Evolutionary conservation across 2,113 vertebrate genomes (phyloP).

Genomic region (Gadus macrocephalus): DNA sequence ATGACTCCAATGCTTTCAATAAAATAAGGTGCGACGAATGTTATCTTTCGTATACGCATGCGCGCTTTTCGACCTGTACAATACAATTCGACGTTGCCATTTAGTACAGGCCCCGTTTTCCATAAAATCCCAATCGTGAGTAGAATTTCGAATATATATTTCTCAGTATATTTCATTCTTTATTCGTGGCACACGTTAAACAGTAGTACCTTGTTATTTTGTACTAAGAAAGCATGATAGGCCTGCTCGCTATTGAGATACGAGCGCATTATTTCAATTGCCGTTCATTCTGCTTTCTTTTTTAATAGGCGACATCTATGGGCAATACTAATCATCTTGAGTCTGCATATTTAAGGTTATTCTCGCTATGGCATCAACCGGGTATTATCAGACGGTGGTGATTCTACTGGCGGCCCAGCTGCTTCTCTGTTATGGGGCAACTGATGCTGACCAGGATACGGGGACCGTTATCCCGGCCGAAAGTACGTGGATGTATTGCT

Average conservation of each 20-base stretch:
- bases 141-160: constrained; percentile 16
- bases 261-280: too few species aligned
- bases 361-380: constrained; percentile 58
- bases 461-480: constrained; percentile 88
- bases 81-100: constrained; percentile 38
- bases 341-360: constrained; percentile 15
- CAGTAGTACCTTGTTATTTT: neutral
- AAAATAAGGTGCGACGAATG: too few species aligned
- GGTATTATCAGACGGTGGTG: constrained; percentile 53
- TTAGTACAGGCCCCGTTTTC: constrained; percentile 28
- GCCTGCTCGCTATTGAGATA: too few species aligned
- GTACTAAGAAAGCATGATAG: too few species aligned
- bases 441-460: constrained; percentile 69
- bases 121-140: constrained; percentile 38
- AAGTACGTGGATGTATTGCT: constrained; percentile 73
- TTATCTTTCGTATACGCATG: constrained; percentile 42
- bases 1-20: neutral
- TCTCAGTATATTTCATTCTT: neutral
- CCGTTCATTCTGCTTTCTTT: neutral
- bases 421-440: constrained; percentile 60
- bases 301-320: neutral
- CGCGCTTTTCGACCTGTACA: constrained; percentile 29
- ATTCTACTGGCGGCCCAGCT: constrained; percentile 68
- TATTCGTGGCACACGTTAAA: neutral
- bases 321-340: neutral